A percentile compares a stretch with the other conserved stretches of the same genome.
phyloP scores from a whole-genome alignment of 2,797 vertebrate genomes.

The Cichlasoma orientale region DNA sequence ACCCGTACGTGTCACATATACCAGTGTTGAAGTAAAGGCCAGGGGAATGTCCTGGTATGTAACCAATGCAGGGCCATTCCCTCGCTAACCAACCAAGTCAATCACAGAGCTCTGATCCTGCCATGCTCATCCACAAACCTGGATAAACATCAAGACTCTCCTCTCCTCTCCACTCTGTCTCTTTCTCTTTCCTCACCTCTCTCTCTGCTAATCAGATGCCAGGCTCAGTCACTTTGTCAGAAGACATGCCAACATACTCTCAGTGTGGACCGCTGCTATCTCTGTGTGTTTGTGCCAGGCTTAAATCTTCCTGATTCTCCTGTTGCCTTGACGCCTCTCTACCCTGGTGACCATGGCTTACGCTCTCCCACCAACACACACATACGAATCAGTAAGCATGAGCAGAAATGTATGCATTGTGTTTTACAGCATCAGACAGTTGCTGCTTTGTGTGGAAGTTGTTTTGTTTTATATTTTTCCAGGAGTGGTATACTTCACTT shows the following conservation, averaged over 20 bases:
- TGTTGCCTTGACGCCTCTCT: conserved; percentile 54
- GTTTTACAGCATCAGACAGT: not conserved
- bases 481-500: not conserved
- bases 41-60: conserved; percentile 58
- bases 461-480: not conserved
- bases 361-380: conserved; percentile 5
- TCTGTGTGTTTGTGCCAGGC: conserved; percentile 58
- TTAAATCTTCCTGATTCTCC: conserved; percentile 64
- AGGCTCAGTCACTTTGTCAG: conserved; percentile 64
- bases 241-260: conserved; percentile 68
- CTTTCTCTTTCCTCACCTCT: conserved; percentile 5
- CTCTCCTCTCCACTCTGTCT: not conserved
- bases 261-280: conserved; percentile 58
- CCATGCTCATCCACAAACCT: conserved; percentile 59
- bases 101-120: conserved; percentile 51
- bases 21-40: conserved; percentile 20
- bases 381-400: not conserved
- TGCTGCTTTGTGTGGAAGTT: not conserved
- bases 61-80: conserved; percentile 46
- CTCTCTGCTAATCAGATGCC: conserved; percentile 53
- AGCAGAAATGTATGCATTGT: not conserved
- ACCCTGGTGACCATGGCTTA: conserved; percentile 58
- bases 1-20: not conserved
- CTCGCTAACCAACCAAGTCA: conserved; percentile 52
- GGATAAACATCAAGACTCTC: conserved; percentile 56